Conservation (phyloP, 2,797 vertebrate genomes). For the Lindbergichthys nudifrons region DNA sequence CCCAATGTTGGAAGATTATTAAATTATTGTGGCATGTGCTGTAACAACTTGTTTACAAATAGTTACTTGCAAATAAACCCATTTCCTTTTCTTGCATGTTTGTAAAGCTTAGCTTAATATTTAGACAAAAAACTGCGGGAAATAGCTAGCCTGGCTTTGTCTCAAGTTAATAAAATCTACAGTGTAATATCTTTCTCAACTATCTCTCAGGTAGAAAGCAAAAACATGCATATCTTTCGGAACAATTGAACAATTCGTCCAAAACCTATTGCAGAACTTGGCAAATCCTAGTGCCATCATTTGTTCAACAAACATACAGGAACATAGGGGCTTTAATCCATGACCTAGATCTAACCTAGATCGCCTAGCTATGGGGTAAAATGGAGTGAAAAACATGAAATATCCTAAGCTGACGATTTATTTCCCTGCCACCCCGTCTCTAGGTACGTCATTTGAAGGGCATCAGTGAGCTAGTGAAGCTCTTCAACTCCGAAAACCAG, state of each 20-base stretch:
- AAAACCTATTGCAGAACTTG: slow-evolving; percentile 8
- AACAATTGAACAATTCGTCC: neutral
- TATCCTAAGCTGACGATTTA: neutral
- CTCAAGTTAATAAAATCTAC: neutral
- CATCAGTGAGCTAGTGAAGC: slow-evolving; percentile 86
- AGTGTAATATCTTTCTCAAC: neutral
- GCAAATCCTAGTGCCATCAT: neutral
- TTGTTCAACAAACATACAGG: neutral
- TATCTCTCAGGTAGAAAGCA: neutral
- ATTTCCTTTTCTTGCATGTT: neutral
- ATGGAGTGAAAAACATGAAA: neutral
- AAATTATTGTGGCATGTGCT: too few species aligned
- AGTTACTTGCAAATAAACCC: neutral
- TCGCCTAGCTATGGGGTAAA: neutral
- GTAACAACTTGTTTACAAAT: too few species aligned
- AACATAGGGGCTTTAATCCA: neutral
- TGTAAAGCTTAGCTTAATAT: neutral
- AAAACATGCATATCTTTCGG: neutral
- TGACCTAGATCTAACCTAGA: neutral
- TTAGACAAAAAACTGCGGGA: neutral
- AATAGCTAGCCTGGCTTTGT: neutral
- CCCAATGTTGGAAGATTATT: too few species aligned
- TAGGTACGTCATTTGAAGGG: slow-evolving; percentile 89
- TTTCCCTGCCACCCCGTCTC: neutral
- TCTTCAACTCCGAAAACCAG: slow-evolving; percentile 89